These are phyloP conservation scores for Daphoenositta chrysoptera DNA, from an alignment of 2,113 vertebrate genomes.

Conservation along the genomic window DNA sequence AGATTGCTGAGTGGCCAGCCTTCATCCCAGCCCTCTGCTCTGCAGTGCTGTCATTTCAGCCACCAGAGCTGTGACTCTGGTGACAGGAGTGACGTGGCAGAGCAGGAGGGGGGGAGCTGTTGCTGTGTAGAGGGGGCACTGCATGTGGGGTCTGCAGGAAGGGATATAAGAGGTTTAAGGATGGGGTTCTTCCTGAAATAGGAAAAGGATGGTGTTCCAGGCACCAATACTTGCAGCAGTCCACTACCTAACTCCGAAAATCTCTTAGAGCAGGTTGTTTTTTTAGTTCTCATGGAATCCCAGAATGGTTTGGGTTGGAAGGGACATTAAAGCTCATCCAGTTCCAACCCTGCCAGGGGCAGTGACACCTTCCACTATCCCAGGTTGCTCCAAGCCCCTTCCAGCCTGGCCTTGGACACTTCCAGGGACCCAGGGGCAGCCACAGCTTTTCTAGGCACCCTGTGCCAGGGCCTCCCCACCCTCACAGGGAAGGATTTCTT, in stretches of 20 bases:
- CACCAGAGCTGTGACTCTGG: not conserved
- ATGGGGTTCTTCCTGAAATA: not conserved
- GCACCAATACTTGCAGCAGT: not conserved
- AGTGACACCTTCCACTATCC: rapidly evolving
- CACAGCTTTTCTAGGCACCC: not conserved
- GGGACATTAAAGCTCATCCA: not conserved
- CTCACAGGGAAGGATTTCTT: rapidly evolving
- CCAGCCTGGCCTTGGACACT: rapidly evolving
- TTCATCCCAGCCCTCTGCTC: not conserved
- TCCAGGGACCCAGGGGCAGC: not conserved
- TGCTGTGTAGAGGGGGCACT: not conserved
- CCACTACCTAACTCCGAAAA: not conserved
- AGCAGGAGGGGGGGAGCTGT: not conserved
- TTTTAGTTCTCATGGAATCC: not conserved
- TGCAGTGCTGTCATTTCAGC: not conserved
- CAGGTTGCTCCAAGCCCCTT: rapidly evolving
- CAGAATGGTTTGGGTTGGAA: not conserved
- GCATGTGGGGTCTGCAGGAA: not conserved
- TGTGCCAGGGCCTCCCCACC: rapidly evolving
- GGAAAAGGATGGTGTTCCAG: not conserved
- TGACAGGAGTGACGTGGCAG: not conserved
- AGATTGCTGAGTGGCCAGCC: not conserved
- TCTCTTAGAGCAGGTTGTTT: not conserved
- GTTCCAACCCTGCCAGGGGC: not conserved
- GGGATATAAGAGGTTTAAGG: not conserved